Conservation (phyloP, 2,888 invertebrate species). For the Reticulitermes lucifugus region DNA sequence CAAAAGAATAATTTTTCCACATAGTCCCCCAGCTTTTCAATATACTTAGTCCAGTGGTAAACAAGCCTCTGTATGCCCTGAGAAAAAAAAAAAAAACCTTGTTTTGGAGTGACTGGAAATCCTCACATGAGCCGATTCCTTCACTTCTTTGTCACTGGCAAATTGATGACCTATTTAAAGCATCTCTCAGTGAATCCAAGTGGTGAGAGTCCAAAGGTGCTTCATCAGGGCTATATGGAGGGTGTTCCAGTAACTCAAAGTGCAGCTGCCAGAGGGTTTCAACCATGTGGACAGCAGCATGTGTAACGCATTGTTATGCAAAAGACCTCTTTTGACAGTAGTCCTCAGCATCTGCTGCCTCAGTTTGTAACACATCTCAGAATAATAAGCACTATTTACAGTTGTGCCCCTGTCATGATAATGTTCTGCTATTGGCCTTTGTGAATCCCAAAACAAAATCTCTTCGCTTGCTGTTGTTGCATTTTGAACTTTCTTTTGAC, state of each 20-base stretch:
- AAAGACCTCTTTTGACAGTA: neutral
- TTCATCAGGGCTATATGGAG: neutral
- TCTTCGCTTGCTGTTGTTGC: neutral
- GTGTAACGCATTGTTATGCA: neutral
- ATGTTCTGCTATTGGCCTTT: neutral
- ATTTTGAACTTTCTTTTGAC: conserved; percentile 19
- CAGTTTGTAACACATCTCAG: neutral
- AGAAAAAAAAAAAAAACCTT: too few species aligned
- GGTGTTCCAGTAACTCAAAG: neutral
- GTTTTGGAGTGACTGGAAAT: too few species aligned
- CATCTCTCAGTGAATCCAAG: neutral
- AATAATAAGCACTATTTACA: neutral
- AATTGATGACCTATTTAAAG: neutral
- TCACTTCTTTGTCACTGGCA: neutral
- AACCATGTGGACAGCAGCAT: neutral
- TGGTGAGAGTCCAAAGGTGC: neutral
- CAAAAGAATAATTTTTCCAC: neutral
- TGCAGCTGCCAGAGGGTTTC: neutral
- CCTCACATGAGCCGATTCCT: too few species aligned
- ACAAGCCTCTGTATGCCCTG: too few species aligned
- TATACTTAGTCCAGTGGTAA: too few species aligned
- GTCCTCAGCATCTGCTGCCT: conserved; percentile 3
- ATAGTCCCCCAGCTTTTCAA: neutral
- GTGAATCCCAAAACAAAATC: neutral
- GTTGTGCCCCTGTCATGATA: neutral